Evolutionary conservation across 2,113 vertebrate species (phyloP), one percentile per base, ranked within the genome.

Genomic region (Eulemur macaco): DNA sequence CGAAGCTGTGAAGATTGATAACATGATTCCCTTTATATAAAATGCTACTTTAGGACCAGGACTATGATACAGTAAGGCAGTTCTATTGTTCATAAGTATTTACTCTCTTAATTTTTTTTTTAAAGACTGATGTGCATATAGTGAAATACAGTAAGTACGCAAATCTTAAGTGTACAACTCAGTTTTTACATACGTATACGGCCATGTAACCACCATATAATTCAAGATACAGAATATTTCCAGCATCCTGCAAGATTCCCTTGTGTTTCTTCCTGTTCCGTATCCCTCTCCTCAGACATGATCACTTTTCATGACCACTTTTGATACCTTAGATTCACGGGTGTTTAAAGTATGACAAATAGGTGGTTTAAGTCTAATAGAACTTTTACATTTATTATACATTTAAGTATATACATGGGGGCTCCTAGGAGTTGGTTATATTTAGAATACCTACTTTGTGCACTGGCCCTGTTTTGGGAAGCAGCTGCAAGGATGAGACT

Each of bases 291-390:
- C 37, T 27, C 64, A 89, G 52, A 80, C 14, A 71, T 47, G 63
- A 78, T 9, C 42, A n/a, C 37, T 94, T 94, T 93, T 54, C 58
- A 42, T 93, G 29, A 86, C 74, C 27, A 34, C 71, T 80, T 87
- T 14, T 83, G 87, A 87, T 47, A 39, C 27, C 39, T 91, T 95
- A 83, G 69, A 93, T 52, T 92, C 34, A 71, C 77, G 89, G 50
- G 10, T 92, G 6, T 84, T 83, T 87, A 86, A 89, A 96, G 64
- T 95, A n/a, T 93, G 71, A 68, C 20, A 76, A 25, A 8, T 90
- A 3, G 14, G 6, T 86, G 37, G 34, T 93, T 96, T 87, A 84
- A 84, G 11, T 90, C 34, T 84, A 52, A 77, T 83, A 58, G 45
- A 69, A 64, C 9, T 54, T 64, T 74, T 52, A 52, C 45, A 45